phyloP scores from a whole-genome alignment of 2,113 vertebrate species.

The Bubo blakistoni region DNA sequence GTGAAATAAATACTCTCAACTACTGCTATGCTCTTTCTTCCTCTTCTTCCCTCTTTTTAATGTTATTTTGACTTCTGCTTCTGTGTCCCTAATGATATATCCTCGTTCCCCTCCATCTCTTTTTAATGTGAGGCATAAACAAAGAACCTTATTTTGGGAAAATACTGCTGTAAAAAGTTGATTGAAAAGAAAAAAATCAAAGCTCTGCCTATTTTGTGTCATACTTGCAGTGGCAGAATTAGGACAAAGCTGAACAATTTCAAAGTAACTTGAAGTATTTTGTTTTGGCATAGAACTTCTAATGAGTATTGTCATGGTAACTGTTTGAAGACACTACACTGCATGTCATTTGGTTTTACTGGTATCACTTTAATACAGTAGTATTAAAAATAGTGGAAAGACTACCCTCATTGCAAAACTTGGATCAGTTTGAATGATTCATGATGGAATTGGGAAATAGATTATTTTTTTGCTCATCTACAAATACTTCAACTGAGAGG shows the following conservation, averaged over 20 bases:
- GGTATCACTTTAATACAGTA: not conserved
- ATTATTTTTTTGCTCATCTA: not conserved
- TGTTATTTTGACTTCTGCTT: not conserved
- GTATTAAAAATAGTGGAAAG: slow-evolving; percentile 26
- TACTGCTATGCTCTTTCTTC: not conserved
- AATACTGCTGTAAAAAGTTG: not conserved
- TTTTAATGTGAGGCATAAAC: slow-evolving; percentile 6
- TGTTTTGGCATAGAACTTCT: slow-evolving; percentile 39
- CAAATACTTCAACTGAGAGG: not conserved
- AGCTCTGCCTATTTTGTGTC: slow-evolving; percentile 2
- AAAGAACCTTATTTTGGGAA: slow-evolving; percentile 31
- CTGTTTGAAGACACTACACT: not conserved
- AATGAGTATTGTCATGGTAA: slow-evolving; percentile 47
- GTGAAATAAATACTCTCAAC: not conserved
- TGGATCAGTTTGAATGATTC: not conserved
- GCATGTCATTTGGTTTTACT: not conserved
- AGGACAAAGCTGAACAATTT: slow-evolving; percentile 30
- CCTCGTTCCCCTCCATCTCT: not conserved
- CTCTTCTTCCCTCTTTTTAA: not conserved
- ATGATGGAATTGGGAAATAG: not conserved
- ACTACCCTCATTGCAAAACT: not conserved
- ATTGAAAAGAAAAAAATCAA: not conserved
- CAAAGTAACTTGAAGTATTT: slow-evolving; percentile 43
- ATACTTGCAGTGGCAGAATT: slow-evolving; percentile 47
- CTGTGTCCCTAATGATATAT: not conserved